Conservation (phyloP, 1,140 invertebrate genomes). For the Drosophila pandora region DNA sequence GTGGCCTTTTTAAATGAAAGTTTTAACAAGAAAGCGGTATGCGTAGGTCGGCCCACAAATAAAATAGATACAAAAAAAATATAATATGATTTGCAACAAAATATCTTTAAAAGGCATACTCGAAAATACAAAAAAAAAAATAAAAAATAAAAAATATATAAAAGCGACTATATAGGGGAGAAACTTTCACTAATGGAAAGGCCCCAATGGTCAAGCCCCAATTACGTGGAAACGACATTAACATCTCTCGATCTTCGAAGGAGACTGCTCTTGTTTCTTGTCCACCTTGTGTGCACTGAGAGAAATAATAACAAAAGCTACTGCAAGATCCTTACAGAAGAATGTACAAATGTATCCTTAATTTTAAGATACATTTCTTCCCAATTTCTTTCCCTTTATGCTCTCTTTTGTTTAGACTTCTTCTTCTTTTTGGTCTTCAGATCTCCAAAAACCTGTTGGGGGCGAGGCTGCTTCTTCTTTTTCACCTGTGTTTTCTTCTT, state of each 20-base stretch:
- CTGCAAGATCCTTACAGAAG: no score
- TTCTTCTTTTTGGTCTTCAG: conserved; percentile 15
- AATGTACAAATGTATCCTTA: no score
- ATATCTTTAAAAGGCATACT: conserved; percentile 45
- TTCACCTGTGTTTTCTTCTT: conserved; percentile 20
- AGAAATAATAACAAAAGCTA: neutral
- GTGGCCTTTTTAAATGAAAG: conserved; percentile 36
- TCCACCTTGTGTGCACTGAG: conserved; percentile 14
- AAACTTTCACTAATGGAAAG: conserved; percentile 76
- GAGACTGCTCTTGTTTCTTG: conserved; percentile 17
- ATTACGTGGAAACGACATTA: conserved; percentile 66
- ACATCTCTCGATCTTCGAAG: conserved; percentile 40
- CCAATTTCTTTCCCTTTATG: conserved; percentile 10
- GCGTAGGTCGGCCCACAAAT: conserved; percentile 23
- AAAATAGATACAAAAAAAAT: conserved; percentile 8
- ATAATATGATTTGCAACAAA: conserved; percentile 22
- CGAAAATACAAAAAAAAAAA: conserved; percentile 17
- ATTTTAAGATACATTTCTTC: no score
- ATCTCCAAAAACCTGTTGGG: conserved; percentile 42
- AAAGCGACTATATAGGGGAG: conserved; percentile 27
- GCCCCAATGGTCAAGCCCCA: conserved; percentile 31
- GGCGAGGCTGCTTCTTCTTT: conserved; percentile 28
- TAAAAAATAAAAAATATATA: conserved; percentile 6
- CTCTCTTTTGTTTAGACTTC: neutral
- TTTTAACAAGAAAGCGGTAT: conserved; percentile 29